phyloP scores from a whole-genome alignment of 37 sponge, comb jelly and placozoan species.

The Eunapius fragilis region DNA sequence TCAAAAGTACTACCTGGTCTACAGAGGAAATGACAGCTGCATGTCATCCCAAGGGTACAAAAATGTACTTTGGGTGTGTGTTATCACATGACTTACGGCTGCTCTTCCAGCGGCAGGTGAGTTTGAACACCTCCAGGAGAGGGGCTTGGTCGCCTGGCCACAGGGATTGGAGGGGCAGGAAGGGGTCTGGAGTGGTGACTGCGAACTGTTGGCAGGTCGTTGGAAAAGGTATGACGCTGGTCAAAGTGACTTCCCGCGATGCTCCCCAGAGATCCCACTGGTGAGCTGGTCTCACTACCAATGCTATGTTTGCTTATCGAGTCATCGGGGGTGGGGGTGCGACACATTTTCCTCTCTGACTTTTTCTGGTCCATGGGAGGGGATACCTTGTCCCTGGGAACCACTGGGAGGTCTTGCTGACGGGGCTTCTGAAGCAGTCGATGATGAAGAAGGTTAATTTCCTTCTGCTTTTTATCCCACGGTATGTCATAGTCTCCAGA shows the following conservation, averaged over 20 bases:
- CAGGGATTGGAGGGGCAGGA: slow-evolving; percentile 9
- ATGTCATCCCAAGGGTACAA: no score
- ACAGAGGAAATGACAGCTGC: no score
- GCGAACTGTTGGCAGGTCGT: not conserved
- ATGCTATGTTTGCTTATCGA: not conserved
- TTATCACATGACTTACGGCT: slow-evolving; percentile 64
- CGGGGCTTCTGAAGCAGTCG: no score
- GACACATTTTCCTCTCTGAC: not conserved
- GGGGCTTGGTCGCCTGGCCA: not conserved
- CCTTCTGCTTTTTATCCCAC: slow-evolving; percentile 50
- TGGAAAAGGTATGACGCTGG: not conserved
- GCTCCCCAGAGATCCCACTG: not conserved
- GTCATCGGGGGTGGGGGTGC: not conserved
- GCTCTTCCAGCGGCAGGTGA: slow-evolving; percentile 45
- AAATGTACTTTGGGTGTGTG: not conserved
- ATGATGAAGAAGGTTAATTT: not conserved
- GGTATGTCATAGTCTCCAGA: slow-evolving; percentile 74
- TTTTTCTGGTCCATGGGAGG: not conserved
- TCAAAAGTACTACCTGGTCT: no score
- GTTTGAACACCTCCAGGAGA: slow-evolving; percentile 1
- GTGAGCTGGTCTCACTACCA: not conserved
- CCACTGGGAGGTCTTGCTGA: not conserved
- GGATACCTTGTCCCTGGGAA: not conserved
- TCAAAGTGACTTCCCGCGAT: not conserved
- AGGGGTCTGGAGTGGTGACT: not conserved